Evolutionary conservation across 2,797 vertebrate genomes (phyloP).

Genomic region (Oreochromis grahami): DNA sequence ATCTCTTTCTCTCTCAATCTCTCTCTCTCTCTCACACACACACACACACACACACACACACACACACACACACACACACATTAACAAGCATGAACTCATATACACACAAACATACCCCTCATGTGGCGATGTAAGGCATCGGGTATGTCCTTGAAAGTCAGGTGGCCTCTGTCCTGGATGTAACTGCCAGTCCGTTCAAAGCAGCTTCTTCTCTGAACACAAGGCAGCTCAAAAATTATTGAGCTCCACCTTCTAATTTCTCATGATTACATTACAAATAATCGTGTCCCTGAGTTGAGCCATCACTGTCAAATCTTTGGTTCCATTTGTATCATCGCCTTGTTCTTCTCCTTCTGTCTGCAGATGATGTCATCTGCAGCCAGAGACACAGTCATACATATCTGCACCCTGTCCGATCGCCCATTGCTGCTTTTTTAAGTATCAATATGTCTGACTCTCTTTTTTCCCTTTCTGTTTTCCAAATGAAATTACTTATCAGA

Average conservation of each 20-base stretch:
- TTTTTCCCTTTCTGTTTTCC: no score
- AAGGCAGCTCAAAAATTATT: background rate
- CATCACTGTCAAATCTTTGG: background rate
- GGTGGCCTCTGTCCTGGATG: background rate
- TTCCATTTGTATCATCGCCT: rapidly evolving
- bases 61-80: background rate
- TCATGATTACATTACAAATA: rapidly evolving
- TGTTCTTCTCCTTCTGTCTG: background rate
- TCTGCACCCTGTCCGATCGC: background rate
- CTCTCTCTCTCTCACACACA: rapidly evolving
- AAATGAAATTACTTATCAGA: background rate
- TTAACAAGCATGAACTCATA: rapidly evolving
- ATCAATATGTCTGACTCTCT: background rate
- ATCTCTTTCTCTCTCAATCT: background rate
- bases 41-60: background rate
- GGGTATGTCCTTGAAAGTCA: background rate
- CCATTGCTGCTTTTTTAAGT: background rate
- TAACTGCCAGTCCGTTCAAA: background rate
- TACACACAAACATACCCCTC: background rate
- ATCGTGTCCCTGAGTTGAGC: background rate
- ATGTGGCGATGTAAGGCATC: background rate
- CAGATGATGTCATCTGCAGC: background rate
- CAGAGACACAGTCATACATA: background rate
- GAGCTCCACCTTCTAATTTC: background rate
- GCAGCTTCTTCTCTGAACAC: background rate